Conservation (phyloP, 2,888 invertebrate species). For the Dynastes tityus region DNA sequence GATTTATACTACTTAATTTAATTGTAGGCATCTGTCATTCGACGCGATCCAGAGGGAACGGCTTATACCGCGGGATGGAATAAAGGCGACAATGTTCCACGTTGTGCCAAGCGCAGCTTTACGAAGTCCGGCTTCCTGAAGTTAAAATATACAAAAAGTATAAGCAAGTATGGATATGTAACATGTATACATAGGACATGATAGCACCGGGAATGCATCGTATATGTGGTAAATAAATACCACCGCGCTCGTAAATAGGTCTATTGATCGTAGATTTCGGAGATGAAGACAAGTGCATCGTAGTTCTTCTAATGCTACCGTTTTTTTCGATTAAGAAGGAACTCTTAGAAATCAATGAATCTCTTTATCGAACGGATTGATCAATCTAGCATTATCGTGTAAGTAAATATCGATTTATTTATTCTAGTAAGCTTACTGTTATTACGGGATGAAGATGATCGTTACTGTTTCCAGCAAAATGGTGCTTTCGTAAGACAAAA, state of each 20-base stretch:
- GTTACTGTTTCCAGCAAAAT: too few relatives aligned
- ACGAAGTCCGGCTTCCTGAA: conserved; percentile 26
- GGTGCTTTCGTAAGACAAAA: too few relatives aligned
- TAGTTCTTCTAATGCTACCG: too few relatives aligned
- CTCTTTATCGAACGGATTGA: not conserved
- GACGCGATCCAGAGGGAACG: not conserved
- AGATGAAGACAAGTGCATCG: not conserved
- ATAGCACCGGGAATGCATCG: not conserved
- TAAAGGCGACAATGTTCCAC: conserved; percentile 35
- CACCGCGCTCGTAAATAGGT: conserved; percentile 22
- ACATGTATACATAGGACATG: not conserved
- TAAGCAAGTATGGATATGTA: too few relatives aligned
- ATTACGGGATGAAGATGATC: too few relatives aligned
- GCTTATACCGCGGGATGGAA: conserved; percentile 8
- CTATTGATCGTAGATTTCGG: conserved; percentile 8
- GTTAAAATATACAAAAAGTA: conserved; percentile 28
- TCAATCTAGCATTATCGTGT: not conserved
- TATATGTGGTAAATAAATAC: too few relatives aligned
- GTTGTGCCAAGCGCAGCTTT: conserved; percentile 1
- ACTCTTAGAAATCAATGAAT: conserved; percentile 2
- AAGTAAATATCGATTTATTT: not conserved
- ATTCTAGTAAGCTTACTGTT: too few relatives aligned
- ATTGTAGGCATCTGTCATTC: conserved; percentile 46
- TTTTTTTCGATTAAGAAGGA: conserved; percentile 4
- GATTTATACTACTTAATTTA: conserved; percentile 45